phyloP scores from a whole-genome alignment of 53 echinoderm and acorn worm species.

The Antedon mediterranea region DNA sequence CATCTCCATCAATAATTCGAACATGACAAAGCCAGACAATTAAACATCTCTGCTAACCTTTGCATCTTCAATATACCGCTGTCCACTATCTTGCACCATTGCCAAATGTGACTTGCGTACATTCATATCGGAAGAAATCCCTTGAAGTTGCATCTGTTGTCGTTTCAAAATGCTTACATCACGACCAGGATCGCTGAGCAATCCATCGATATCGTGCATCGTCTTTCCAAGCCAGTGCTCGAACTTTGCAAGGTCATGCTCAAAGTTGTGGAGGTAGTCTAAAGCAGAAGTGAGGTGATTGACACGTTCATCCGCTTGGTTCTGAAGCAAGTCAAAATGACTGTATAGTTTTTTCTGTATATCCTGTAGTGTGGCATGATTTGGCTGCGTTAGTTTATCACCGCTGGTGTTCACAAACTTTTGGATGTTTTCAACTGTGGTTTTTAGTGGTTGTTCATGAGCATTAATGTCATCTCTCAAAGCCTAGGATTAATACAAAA shows the following conservation, averaged over 20 bases:
- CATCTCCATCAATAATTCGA: no score
- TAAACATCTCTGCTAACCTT: constrained; percentile 48
- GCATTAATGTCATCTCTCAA: constrained; percentile 62
- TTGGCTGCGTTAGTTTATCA: constrained; percentile 54
- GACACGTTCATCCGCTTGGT: constrained; percentile 69
- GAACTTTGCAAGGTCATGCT: constrained; percentile 56
- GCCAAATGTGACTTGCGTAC: constrained; percentile 55
- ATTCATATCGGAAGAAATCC: constrained; percentile 42
- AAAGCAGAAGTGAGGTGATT: constrained; percentile 46
- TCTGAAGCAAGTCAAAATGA: constrained; percentile 69
- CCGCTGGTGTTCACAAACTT: constrained; percentile 62
- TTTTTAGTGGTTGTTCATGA: constrained; percentile 45
- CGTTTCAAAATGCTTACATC: constrained; percentile 75
- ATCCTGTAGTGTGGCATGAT: constrained; percentile 60
- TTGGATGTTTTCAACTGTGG: constrained; percentile 54
- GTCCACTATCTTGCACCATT: constrained; percentile 52
- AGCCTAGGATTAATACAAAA: constrained; percentile 20
- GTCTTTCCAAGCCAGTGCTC: constrained; percentile 77
- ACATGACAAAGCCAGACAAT: background rate
- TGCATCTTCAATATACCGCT: constrained; percentile 73
- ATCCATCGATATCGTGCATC: constrained; percentile 48
- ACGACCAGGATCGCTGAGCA: constrained; percentile 61
- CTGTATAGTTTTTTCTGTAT: constrained; percentile 64
- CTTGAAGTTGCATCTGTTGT: constrained; percentile 77
- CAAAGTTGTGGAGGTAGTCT: constrained; percentile 72